A percentile compares a stretch with the other conserved stretches of the same genome.
These are phyloP conservation scores for Trichopoda pennipes DNA, from an alignment of 2,888 invertebrate genomes.

Conservation along the genomic window DNA sequence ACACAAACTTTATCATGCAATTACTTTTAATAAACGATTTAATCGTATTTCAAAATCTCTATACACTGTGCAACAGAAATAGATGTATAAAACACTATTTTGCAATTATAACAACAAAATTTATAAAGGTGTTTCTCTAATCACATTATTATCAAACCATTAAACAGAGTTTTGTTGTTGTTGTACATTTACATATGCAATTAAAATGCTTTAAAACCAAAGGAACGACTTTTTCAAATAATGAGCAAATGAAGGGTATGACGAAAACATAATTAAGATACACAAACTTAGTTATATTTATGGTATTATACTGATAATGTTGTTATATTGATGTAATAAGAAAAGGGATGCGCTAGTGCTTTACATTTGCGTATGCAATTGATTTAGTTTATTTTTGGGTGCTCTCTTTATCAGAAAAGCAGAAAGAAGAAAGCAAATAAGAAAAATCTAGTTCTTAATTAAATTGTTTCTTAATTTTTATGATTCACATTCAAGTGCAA, in stretches of 20 bases:
- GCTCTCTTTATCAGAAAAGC: neutral
- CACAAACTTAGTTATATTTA: slow-evolving; percentile 20
- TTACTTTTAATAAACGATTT: too few relatives aligned
- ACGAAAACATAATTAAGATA: neutral
- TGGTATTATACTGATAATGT: slow-evolving; percentile 35
- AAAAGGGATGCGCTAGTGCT: slow-evolving; percentile 26
- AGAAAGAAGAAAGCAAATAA: neutral
- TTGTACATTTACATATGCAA: slow-evolving; percentile 16
- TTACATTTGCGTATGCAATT: neutral
- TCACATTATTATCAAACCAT: slow-evolving; percentile 56
- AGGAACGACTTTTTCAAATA: neutral
- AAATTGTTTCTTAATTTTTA: too few relatives aligned
- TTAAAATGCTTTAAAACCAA: neutral
- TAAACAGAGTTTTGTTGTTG: slow-evolving; percentile 26
- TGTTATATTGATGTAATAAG: slow-evolving; percentile 40
- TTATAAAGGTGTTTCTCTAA: slow-evolving; percentile 41
- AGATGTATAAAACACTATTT: neutral
- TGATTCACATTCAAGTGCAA: too few relatives aligned
- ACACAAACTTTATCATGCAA: too few relatives aligned
- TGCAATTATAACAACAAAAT: slow-evolving; percentile 6
- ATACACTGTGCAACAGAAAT: neutral
- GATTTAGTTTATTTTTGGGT: neutral
- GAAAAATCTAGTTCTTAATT: too few relatives aligned
- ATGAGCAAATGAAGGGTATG: neutral
- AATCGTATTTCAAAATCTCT: neutral